Percentiles rank a stretch among this genome's conserved stretches.
Evolutionary conservation across 2,888 invertebrate genomes (phyloP).

Genomic region (Drosophila meridionalis): DNA sequence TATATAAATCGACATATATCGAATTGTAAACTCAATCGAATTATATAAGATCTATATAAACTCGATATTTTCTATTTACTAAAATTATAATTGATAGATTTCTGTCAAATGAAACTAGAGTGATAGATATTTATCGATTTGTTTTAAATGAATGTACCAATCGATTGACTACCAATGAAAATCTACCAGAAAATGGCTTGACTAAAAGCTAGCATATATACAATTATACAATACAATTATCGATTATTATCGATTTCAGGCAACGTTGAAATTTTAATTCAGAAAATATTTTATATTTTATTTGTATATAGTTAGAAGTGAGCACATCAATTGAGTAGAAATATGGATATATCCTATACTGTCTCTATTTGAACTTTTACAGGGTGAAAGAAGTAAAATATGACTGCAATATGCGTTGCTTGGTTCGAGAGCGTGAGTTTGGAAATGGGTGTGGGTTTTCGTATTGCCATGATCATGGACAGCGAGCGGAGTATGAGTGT

Average conservation of each 20-base stretch:
- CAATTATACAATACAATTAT: neutral
- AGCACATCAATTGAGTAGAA: too few relatives aligned
- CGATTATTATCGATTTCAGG: neutral
- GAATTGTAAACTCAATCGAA: neutral
- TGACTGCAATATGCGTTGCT: constrained; percentile 44
- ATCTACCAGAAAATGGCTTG: too few relatives aligned
- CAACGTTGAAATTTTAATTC: neutral
- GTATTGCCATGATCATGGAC: constrained; percentile 7
- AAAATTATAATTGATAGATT: neutral
- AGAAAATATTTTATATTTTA: too few relatives aligned
- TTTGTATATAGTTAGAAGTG: too few relatives aligned
- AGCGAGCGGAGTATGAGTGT: constrained; percentile 1
- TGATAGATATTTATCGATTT: neutral
- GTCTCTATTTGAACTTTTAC: too few relatives aligned
- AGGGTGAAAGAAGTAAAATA: constrained; percentile 36
- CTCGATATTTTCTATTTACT: neutral
- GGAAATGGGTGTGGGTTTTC: constrained; percentile 8
- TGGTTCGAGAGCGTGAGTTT: neutral
- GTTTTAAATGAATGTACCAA: neutral
- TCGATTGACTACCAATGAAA: too few relatives aligned
- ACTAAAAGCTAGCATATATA: too few relatives aligned
- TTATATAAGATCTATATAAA: neutral
- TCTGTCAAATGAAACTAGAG: neutral
- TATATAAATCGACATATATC: neutral
- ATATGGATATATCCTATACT: neutral